Conservation (phyloP, 2,888 invertebrate genomes). For the Alcis repandata region DNA sequence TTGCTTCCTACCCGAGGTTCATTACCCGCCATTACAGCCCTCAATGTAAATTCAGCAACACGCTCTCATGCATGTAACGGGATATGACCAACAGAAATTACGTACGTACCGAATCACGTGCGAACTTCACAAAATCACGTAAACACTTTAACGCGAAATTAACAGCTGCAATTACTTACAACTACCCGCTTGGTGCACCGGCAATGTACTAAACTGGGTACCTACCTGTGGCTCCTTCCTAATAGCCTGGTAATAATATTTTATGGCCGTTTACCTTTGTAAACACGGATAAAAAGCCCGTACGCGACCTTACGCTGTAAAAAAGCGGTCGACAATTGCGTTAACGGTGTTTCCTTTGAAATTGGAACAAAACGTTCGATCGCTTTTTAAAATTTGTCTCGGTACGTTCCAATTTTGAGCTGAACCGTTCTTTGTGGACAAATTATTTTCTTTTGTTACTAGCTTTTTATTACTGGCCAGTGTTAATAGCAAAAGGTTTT, state of each 20-base stretch:
- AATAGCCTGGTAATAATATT: constrained; percentile 82
- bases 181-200: constrained; percentile 64
- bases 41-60: constrained; percentile 32
- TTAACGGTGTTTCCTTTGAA: constrained; percentile 64
- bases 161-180: constrained; percentile 76
- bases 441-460: constrained; percentile 28
- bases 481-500: constrained; percentile 35
- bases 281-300: constrained; percentile 79
- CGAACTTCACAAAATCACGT: constrained; percentile 58
- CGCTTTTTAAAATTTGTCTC: constrained; percentile 61
- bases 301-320: constrained; percentile 66
- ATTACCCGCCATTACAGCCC: constrained; percentile 44
- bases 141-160: constrained; percentile 70
- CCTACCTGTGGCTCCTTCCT: constrained; percentile 81
- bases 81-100: constrained; percentile 29
- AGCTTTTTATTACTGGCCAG: constrained; percentile 13
- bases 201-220: constrained; percentile 73
- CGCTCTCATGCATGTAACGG: constrained; percentile 23
- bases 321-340: constrained; percentile 75
- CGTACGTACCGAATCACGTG: constrained; percentile 55
- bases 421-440: constrained; percentile 36
- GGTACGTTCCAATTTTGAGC: constrained; percentile 52
- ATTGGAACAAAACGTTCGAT: constrained; percentile 60
- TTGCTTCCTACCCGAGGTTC: constrained; percentile 1
- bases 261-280: constrained; percentile 82